Evolutionary conservation across 2,113 vertebrate genomes (phyloP), one percentile per base, ranked within the genome.

Genomic region (Scomber colias): DNA sequence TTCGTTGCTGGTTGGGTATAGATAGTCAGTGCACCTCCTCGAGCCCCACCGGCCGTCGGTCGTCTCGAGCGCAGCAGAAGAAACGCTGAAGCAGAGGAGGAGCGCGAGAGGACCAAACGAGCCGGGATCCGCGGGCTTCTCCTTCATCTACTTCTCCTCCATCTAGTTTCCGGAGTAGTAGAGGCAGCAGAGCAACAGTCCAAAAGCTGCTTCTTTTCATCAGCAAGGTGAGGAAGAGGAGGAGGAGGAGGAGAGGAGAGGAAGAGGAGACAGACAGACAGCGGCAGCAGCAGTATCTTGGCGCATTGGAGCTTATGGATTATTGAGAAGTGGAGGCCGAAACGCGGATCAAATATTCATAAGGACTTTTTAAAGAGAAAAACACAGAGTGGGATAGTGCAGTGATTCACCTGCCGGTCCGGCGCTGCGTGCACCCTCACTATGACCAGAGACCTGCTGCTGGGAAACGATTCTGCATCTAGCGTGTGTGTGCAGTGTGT

Each of bases 251-350:
- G 61, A 56, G 53, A 21, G 59, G 48, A 60, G 77, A 76, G 67
- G 84, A 78, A 78, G 76, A 80, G 66, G 45, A 59, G 70, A 57
- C 44, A 73, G 81, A 54, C 78, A 64, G 72, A 40, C 65, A 79
- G 66, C 51, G 51, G 24, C 40, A 78, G 61, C 79, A 75, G 72
- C 92, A 86, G 90, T 31, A 79, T 86, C 73, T 80, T 92, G 92
- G 91, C 94, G 93, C 95, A 94, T 90, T 92, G 94, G 92, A 95
- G 93, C 90, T 94, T 92, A 92, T 90, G 93, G 90, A 91, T 92
- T 92, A 92, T 92, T 92, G 77, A 93, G 77, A 90, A 92, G 83
- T 87, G 86, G 74, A 86, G 80, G 81, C 79, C 71, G 63, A 79
- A 74, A 79, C 79, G 63, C 74, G 75, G 81, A 83, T 91, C 15